Base-by-base conservation (phyloP, 2,888 invertebrate genomes). In the Vesta saturnalis region DNA sequence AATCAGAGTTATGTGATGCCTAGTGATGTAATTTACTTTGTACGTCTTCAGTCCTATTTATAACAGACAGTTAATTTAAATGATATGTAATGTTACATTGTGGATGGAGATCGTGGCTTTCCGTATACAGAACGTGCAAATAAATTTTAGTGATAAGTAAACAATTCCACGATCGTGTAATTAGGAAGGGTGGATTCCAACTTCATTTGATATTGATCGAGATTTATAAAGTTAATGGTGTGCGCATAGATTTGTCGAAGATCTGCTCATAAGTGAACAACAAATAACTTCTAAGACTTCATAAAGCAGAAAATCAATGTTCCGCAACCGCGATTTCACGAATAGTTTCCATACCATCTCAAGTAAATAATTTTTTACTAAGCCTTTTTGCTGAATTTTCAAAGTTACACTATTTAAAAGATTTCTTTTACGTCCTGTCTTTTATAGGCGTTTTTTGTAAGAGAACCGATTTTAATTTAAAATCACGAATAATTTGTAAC, bases 21-120 rank as follows among this genome's bases (percentile, higher is more conserved):
- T 22, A 46, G 22, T 49, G 43, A 54, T 60, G 39, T 60, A 65
- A 64, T 58, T 64, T 54, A 64, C 57, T 35, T 64, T 59, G 60
- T 59, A 59, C 60, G 59, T 65, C 49, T 30, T 4, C 12, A 16
- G 49, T 12, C 47, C 46, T 18, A 64, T 64, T 64, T 64, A 64
- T 46, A 54, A 23, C 39, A 52, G 60, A 65, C 59, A 55, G 65
- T 54, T 60, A 65, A 60, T 64, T 59, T 65, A 65, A 64, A 64
- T 64, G 23, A 54, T 64, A 59, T 55, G 30, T 64, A 35, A 12
- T 30, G 43, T 23, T 39, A 35, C 43, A 60, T 52, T 43, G 64
- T 65, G 58, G 52, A 60, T 43, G 54, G 65, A 58, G 59, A 56
- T 19, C 43, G n/a, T 35, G 18, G 16, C 43, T 18, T 35, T 22